A percentile compares a stretch with the other conserved stretches of the same genome.
Conservation (phyloP, 1,140 invertebrate species). For the Rhyacophila brunnea region DNA sequence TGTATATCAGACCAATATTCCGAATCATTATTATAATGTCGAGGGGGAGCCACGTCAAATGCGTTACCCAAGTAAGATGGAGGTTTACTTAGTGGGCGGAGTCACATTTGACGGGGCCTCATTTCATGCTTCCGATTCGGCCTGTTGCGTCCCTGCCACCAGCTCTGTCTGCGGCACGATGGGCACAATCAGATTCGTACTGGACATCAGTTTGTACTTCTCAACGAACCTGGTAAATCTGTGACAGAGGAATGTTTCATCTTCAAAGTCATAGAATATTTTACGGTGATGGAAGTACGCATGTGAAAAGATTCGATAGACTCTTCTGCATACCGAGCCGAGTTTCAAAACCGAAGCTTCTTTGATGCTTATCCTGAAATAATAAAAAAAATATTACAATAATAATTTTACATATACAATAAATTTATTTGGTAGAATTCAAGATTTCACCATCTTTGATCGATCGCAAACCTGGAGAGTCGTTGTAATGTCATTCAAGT, state of each 20-base stretch:
- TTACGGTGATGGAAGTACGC: slow-evolving; percentile 97
- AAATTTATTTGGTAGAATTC: background rate
- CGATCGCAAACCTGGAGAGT: too few relatives aligned
- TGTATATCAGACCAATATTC: slow-evolving; percentile 8
- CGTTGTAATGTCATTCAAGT: too few relatives aligned
- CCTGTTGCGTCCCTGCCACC: slow-evolving; percentile 41
- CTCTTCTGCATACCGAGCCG: slow-evolving; percentile 95
- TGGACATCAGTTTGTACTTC: slow-evolving; percentile 98
- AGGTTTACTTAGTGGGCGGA: slow-evolving; percentile 24
- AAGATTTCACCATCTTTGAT: too few relatives aligned
- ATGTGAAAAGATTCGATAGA: slow-evolving; percentile 99
- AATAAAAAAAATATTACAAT: slow-evolving; percentile 5
- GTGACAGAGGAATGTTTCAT: slow-evolving; percentile 91
- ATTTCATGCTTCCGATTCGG: slow-evolving; percentile 72
- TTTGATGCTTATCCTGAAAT: slow-evolving; percentile 93
- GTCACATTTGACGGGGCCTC: slow-evolving; percentile 23
- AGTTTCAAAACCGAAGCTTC: slow-evolving; percentile 98
- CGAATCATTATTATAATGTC: slow-evolving; percentile 6
- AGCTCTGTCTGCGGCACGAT: slow-evolving; percentile 61
- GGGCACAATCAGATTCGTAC: slow-evolving; percentile 97
- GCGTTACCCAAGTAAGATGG: background rate
- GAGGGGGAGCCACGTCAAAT: slow-evolving; percentile 2
- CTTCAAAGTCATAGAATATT: slow-evolving; percentile 98
- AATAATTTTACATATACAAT: background rate
- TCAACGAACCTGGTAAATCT: slow-evolving; percentile 97